Evolutionary conservation across 1,140 invertebrate genomes (phyloP), one percentile per base, ranked within the genome.

Genomic region (Melipona quadrifasciata): DNA sequence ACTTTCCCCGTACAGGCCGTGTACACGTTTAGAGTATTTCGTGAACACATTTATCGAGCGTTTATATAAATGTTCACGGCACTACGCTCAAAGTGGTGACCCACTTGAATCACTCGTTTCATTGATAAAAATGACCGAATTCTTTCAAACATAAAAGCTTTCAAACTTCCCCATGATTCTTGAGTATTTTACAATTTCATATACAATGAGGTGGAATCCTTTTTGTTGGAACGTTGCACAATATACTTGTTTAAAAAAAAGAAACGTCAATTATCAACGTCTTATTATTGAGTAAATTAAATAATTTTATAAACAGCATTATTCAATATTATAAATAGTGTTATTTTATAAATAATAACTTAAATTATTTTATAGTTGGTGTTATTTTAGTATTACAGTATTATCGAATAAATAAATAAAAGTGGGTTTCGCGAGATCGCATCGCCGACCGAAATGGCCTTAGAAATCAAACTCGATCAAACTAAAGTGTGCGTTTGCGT

Each of bases 11-110:
- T 31, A 31, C 31, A 74, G 16, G 19, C 17, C 21, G 53, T 34
- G 31, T 47, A 19, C 21, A n/a, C 73, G 34, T 58, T 75, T 75
- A 57, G 34, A 57, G 11, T 53, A 57, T 53, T 34, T 51, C 24
- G 70, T 75, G 31, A 53, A 34, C 53, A 34, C 73, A 19, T 75
- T 57, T 55, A 73, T 73, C n/a, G 71, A 73, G 24, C 71, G 71
- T 73, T 73, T 75, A 58, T 21, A 75, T 21, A 75, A 75, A 75
- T 5, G 53, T 74, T 27, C 27, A 55, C 19, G 51, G 21, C 16
- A 17, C 21, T n/a, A 14, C 39, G 14, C 11, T 55, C 17, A 24
- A 57, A 55, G 24, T 1, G 14, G 27, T 24, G 21, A 75, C 53
- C 73, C 12, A 57, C 53, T 75, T 5, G 53, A 51, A 75, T 53